Conservation (phyloP, 2,888 invertebrate genomes). For the Agapostemon virescens region DNA sequence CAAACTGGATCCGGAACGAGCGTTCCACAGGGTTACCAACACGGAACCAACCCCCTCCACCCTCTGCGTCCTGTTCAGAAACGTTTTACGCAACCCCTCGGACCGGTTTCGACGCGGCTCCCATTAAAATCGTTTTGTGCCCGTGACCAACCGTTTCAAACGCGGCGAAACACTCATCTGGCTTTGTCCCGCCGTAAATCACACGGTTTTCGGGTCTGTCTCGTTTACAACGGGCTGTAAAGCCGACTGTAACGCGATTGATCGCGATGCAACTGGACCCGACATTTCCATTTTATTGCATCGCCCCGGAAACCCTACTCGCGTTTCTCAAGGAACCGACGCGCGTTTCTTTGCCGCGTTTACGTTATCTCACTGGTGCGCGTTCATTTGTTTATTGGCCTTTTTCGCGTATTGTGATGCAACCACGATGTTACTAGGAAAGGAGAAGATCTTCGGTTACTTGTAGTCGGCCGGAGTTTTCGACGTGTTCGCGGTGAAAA, state of each 20-base stretch:
- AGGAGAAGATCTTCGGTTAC: neutral
- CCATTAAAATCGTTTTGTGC: constrained; percentile 7
- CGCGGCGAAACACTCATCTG: neutral
- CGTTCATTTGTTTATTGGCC: neutral
- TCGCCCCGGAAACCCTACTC: neutral
- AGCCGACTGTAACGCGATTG: constrained; percentile 6
- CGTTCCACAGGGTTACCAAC: constrained; percentile 59
- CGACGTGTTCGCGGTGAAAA: neutral
- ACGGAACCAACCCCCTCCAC: neutral
- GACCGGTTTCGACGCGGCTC: neutral
- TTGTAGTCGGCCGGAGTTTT: neutral
- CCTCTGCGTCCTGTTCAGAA: neutral
- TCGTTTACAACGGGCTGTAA: constrained; percentile 11
- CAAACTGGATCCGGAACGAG: constrained; percentile 62
- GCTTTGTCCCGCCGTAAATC: neutral
- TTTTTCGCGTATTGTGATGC: neutral
- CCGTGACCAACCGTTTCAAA: neutral
- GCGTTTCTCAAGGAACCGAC: neutral
- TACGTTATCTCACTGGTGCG: neutral
- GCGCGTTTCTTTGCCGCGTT: neutral
- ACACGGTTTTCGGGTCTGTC: neutral
- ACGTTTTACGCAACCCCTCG: neutral
- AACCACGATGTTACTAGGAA: neutral
- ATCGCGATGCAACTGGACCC: neutral
- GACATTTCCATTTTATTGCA: neutral